phyloP scores from a whole-genome alignment of 1,140 invertebrate genomes.

The Philopotamus ludificatus region DNA sequence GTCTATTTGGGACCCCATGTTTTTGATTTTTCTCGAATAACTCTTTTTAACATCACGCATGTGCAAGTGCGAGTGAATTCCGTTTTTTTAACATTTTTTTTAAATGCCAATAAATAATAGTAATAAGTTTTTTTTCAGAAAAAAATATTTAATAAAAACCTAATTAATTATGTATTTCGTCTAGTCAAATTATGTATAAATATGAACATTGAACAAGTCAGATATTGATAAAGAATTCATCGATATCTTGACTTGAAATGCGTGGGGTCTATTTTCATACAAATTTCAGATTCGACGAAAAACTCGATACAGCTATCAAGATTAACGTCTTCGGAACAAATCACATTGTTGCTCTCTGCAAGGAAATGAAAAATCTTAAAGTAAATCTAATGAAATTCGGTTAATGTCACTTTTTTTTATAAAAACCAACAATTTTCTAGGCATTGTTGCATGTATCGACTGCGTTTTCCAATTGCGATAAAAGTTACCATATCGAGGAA shows the following conservation, averaged over 20 bases:
- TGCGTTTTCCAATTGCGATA: conserved; percentile 10
- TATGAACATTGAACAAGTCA: too few species aligned
- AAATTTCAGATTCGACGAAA: conserved; percentile 9
- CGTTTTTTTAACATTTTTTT: background rate
- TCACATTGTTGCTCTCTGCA: background rate
- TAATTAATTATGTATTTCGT: background rate
- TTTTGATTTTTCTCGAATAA: background rate
- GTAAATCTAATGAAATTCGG: background rate
- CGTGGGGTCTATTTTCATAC: background rate
- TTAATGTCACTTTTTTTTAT: background rate
- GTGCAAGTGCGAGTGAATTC: too few species aligned
- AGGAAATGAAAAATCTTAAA: conserved; percentile 1
- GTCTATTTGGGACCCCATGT: background rate
- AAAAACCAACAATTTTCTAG: background rate
- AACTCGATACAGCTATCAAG: background rate
- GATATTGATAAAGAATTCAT: background rate
- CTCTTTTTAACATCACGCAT: too few species aligned
- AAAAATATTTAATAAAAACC: background rate
- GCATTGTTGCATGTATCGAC: conserved; percentile 15
- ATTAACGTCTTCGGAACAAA: conserved; percentile 5
- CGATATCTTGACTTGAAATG: background rate
- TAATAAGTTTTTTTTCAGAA: background rate
- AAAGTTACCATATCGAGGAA: conserved; percentile 1
- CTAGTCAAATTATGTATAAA: background rate
- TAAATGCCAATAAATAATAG: background rate